phyloP scores from a whole-genome alignment of 1,140 invertebrate genomes.

The Danaus melanippus region DNA sequence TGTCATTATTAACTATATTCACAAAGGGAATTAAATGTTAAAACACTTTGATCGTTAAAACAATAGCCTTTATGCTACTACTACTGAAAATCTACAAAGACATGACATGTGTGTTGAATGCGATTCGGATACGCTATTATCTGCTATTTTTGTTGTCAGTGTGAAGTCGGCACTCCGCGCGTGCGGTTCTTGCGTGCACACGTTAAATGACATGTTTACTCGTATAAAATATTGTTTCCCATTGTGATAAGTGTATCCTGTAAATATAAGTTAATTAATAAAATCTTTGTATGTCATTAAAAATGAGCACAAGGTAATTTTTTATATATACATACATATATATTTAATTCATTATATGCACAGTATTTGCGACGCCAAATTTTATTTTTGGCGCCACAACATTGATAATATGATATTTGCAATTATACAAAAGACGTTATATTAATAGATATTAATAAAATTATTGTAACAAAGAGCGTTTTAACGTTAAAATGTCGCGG shows the following conservation, averaged over 20 bases:
- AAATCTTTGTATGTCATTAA: no score
- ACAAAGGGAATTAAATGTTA: no score
- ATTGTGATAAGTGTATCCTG: slow-evolving; percentile 2
- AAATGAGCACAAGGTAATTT: no score
- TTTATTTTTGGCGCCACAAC: slow-evolving; percentile 43
- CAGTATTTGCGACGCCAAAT: slow-evolving; percentile 13
- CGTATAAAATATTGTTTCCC: slow-evolving; percentile 1
- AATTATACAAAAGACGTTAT: slow-evolving; percentile 15
- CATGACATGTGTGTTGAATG: slow-evolving; percentile 13
- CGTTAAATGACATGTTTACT: slow-evolving; percentile 7
- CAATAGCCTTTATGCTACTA: slow-evolving; percentile 11
- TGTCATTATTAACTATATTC: no score
- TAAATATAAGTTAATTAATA: no score
- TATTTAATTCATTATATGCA: no score
- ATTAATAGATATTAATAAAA: slow-evolving; percentile 1
- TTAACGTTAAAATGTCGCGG: no score
- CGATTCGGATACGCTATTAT: slow-evolving; percentile 30
- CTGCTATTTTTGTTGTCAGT: slow-evolving; percentile 52
- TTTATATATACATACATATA: no score
- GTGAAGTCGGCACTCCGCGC: slow-evolving; percentile 30
- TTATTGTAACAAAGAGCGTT: neutral
- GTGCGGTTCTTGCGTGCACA: slow-evolving; percentile 26
- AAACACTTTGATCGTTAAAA: neutral
- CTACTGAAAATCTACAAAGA: slow-evolving; percentile 12
- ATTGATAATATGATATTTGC: slow-evolving; percentile 9